Evolutionary conservation across 2,888 invertebrate species (phyloP).

Genomic region (Cosmia trapezina): DNA sequence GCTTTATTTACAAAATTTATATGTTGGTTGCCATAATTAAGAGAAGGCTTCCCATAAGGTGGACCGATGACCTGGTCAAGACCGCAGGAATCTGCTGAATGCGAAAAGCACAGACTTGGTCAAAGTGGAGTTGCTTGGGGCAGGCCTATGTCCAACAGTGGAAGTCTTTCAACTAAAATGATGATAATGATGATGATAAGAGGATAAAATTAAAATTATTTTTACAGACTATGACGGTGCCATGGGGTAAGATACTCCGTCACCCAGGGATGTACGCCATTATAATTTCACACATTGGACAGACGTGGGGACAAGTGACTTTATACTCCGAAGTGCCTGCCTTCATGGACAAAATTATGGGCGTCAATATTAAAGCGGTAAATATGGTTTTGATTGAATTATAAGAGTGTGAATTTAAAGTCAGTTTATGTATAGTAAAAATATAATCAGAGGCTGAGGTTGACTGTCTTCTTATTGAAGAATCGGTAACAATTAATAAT

Average conservation of each 20-base stretch:
- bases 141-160: too few species aligned
- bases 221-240: constrained; percentile 84
- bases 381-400: constrained; percentile 45
- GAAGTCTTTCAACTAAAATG: neutral
- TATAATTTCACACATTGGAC: constrained; percentile 91
- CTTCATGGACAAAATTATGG: constrained; percentile 93
- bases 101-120: neutral
- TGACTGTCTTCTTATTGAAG: too few species aligned
- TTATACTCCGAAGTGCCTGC: constrained; percentile 94
- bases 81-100: neutral
- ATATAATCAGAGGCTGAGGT: neutral
- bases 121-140: neutral
- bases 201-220: neutral
- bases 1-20: too few species aligned
- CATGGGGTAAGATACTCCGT: constrained; percentile 93
- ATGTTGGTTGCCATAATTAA: neutral
- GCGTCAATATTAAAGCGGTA: constrained; percentile 90
- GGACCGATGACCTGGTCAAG: neutral
- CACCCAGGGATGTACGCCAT: constrained; percentile 89
- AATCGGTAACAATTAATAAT: neutral
- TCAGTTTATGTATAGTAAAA: neutral
- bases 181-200: neutral
- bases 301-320: constrained; percentile 95
- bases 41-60: neutral
- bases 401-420: neutral